Evolutionary conservation across 2,888 invertebrate species (phyloP).

Genomic region (Anthophora plumipes): DNA sequence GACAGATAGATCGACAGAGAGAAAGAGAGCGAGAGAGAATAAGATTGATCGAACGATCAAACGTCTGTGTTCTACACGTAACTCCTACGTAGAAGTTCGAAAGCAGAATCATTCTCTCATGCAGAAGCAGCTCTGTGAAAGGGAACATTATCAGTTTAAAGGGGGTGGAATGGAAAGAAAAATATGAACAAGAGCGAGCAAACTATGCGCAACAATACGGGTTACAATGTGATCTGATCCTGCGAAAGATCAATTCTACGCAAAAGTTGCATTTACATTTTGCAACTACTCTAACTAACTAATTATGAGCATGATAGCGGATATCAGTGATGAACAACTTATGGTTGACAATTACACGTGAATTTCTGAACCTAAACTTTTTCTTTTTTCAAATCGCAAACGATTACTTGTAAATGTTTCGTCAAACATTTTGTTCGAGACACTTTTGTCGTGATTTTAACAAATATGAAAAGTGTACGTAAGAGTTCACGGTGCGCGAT

Average conservation of each 20-base stretch:
- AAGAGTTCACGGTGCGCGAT: not conserved
- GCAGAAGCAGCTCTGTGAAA: conserved; percentile 63
- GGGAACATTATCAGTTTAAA: conserved; percentile 15
- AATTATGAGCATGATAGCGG: conserved; percentile 27
- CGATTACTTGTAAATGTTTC: too few relatives aligned
- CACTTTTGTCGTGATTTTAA: too few relatives aligned
- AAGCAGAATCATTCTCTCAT: conserved; percentile 64
- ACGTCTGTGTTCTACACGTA: conserved; percentile 46
- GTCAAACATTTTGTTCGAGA: too few relatives aligned
- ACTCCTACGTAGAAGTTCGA: conserved; percentile 22
- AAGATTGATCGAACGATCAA: conserved; percentile 7
- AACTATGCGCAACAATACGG: conserved; percentile 40
- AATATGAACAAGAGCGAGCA: conserved; percentile 44
- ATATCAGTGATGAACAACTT: conserved; percentile 41
- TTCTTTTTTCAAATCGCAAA: too few relatives aligned
- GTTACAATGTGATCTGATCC: conserved; percentile 24
- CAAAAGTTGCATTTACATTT: conserved; percentile 20
- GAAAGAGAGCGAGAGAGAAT: not conserved
- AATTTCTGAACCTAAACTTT: not conserved
- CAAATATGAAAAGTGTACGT: too few relatives aligned
- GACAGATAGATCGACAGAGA: not conserved
- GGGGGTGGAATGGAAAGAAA: conserved; percentile 32
- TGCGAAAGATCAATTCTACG: conserved; percentile 26
- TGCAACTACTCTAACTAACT: conserved; percentile 37
- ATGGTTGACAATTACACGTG: not conserved